Percentiles rank a stretch among this genome's conserved stretches.
phyloP scores from a whole-genome alignment of 2,113 vertebrate species.

The Phrynosoma platyrhinos region DNA sequence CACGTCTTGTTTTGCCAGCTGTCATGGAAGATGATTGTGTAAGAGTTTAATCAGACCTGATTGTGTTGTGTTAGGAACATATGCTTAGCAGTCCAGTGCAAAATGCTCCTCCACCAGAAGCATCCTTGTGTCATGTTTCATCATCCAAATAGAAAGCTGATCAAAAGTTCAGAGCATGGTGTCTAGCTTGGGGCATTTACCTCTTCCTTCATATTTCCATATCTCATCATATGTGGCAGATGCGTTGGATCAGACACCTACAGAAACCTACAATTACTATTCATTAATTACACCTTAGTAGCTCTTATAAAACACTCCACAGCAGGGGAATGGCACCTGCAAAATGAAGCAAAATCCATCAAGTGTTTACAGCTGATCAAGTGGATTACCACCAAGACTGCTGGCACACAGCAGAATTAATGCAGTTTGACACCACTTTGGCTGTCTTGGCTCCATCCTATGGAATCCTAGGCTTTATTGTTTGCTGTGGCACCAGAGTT shows the following conservation, averaged over 20 bases:
- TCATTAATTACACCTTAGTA: constrained; percentile 4
- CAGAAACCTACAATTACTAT: not conserved
- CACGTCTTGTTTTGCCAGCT: constrained; percentile 16
- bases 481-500: too few species aligned
- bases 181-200: not conserved
- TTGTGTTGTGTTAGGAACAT: not conserved
- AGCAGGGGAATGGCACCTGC: not conserved
- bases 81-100: not conserved
- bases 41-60: constrained; percentile 2
- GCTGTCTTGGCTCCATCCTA: too few species aligned
- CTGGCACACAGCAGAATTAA: too few species aligned
- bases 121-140: not conserved
- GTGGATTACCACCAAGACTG: constrained; percentile 34
- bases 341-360: not conserved
- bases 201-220: not conserved
- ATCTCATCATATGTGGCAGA: not conserved
- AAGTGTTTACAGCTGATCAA: not conserved
- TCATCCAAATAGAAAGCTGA: constrained; percentile 1
- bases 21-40: not conserved
- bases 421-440: too few species aligned
- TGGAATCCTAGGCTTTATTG: too few species aligned
- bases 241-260: not conserved
- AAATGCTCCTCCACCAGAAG: not conserved
- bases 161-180: constrained; percentile 5
- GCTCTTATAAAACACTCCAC: not conserved